Base-by-base conservation (phyloP, 2,888 invertebrate genomes). In the Callinectes sapidus region DNA sequence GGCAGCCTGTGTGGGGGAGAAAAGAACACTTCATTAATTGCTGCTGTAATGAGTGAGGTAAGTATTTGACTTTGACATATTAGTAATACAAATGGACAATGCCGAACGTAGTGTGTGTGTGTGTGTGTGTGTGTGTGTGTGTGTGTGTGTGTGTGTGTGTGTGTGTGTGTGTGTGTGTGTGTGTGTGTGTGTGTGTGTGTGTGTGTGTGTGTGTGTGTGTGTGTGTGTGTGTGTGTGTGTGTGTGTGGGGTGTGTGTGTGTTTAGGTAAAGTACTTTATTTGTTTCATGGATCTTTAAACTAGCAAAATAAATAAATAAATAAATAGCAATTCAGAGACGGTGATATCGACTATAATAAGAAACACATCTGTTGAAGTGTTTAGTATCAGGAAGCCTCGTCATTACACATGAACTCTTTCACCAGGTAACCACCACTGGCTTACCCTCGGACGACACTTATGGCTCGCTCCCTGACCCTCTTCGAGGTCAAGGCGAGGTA, bases 111-210 rank as follows among this genome's bases (percentile, higher is more conserved):
- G 18, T 16, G 39, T 8, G 39, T 35, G 87, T 54, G 87, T 54
- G 87, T 54, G 87, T 28, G 48, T 54, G 87, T 87, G 42, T 42
- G 87, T 87, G 87, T 55, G 55, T 55, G 88, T 88, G 88, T 88
- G 54, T 88, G 87, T 87, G 87, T 87, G 87, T 87, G 87, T 87
- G 87, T 87, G 87, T 87, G 87, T 87, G 87, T 87, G 87, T 86
- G 86, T 86, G 35, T 86, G 39, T 86, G 86, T 86, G 86, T 86
- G 86, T 86, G 86, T 86, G 86, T 86, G 86, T 86, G 39, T 86
- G 86, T 42, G 86, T 48, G 48, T 48, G 87, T 87, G 88, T 28
- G 32, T 55, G 55, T 55, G 55, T 55, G 88, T 88, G 55, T 55
- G 28, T 55, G 87, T 87, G 87, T 87, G n/a, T 87, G 87, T 48